Evolutionary conservation across 1,140 invertebrate species (phyloP).

Genomic region (Drosophila ogumai): DNA sequence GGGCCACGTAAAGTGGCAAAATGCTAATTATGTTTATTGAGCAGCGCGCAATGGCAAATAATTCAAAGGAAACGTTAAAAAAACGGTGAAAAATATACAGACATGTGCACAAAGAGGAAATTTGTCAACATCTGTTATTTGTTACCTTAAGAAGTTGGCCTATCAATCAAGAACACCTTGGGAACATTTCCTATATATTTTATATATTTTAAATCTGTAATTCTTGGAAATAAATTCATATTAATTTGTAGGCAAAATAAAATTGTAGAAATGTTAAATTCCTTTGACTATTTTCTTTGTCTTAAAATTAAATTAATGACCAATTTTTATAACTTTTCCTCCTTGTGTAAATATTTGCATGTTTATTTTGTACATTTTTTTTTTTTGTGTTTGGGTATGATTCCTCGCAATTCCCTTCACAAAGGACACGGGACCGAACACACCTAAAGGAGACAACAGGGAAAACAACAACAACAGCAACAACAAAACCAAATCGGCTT

Average conservation of each 20-base stretch:
- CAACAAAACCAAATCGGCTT: constrained; percentile 65
- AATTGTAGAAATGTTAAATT: not conserved
- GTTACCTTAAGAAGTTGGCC: not conserved
- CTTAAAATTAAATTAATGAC: no score
- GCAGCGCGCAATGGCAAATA: constrained; percentile 51
- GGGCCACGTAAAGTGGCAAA: constrained; percentile 75
- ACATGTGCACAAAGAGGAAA: constrained; percentile 16
- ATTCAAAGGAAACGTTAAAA: constrained; percentile 32
- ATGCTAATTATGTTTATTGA: constrained; percentile 83
- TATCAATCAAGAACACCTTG: no score
- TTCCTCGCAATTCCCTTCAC: constrained; percentile 27
- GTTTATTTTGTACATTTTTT: constrained; percentile 14
- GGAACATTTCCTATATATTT: no score
- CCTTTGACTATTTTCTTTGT: not conserved
- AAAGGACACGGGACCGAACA: constrained; percentile 40
- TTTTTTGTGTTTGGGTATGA: constrained; percentile 14
- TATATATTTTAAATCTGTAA: not conserved
- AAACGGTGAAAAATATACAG: constrained; percentile 9
- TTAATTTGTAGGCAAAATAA: not conserved
- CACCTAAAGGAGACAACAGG: constrained; percentile 52
- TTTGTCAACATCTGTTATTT: not conserved
- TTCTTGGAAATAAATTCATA: not conserved
- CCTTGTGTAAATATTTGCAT: constrained; percentile 13
- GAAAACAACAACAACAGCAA: constrained; percentile 28
- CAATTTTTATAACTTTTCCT: not conserved